These are phyloP conservation scores for Hymenochirus boettgeri DNA, from an alignment of 2,113 vertebrate species.

Conservation along the genomic window DNA sequence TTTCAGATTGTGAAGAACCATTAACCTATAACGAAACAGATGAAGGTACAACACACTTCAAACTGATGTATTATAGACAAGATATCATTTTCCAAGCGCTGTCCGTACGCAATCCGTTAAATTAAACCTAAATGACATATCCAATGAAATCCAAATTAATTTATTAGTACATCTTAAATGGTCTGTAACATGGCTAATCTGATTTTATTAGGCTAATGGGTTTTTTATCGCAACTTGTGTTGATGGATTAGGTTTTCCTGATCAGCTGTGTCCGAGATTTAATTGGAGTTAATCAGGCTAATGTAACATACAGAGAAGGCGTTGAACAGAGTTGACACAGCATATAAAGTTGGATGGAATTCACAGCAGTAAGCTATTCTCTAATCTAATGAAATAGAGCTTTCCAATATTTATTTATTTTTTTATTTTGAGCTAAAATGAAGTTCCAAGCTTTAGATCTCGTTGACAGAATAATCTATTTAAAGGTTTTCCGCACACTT, in stretches of 20 bases:
- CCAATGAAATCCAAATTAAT: slow-evolving; percentile 40
- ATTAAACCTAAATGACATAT: slow-evolving; percentile 44
- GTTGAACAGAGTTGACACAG: slow-evolving; percentile 8
- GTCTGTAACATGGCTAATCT: slow-evolving; percentile 43
- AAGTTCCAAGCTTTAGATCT: too few species aligned
- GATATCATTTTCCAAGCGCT: slow-evolving; percentile 22
- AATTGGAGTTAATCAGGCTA: slow-evolving; percentile 35
- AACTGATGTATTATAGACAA: slow-evolving; percentile 28
- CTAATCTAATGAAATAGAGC: background rate
- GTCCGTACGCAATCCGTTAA: slow-evolving; percentile 41
- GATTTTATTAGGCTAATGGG: slow-evolving; percentile 26
- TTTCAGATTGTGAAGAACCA: background rate
- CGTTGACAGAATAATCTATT: too few species aligned
- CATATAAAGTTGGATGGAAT: background rate
- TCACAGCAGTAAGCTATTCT: slow-evolving; percentile 1
- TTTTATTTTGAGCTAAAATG: too few species aligned
- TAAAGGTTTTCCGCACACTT: too few species aligned
- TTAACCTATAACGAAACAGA: slow-evolving; percentile 14
- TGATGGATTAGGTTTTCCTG: slow-evolving; percentile 41
- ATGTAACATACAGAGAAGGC: slow-evolving; percentile 42
- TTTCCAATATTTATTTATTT: too few species aligned
- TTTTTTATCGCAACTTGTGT: slow-evolving; percentile 24
- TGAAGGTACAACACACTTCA: slow-evolving; percentile 10
- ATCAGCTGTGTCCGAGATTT: slow-evolving; percentile 42
- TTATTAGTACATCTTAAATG: slow-evolving; percentile 22